Evolutionary conservation across 2,888 invertebrate species (phyloP), one percentile per base, ranked within the genome.

Genomic region (Euspilapteryx auroguttella): DNA sequence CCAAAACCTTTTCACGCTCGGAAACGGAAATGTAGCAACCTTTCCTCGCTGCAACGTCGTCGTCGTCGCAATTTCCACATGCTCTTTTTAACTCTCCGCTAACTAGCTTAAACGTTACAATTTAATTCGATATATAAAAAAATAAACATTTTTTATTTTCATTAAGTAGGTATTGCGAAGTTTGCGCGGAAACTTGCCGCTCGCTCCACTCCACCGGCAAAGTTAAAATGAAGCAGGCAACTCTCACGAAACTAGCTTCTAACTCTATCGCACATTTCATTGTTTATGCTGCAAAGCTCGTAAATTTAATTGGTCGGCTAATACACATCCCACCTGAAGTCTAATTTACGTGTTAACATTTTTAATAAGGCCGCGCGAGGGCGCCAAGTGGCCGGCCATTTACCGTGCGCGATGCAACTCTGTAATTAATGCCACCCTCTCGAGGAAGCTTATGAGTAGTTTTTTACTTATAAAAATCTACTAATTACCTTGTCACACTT

Each of bases 311-410:
- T 69, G 69, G 73, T 58, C 62, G 52, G 66, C 68, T 69, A 73
- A 71, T 73, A 65, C 65, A 57, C 50, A 37, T 42, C 46, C 46
- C 51, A 51, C 48, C 54, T 45, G 37, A 46, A 55, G 64, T 69
- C 71, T 73, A 69, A 73, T 71, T 73, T 73, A 68, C 69, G 66
- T 61, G 71, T 71, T 69, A 68, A 68, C 68, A 61, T 68, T 73
- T 73, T 73, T 73, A 71, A 73, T 73, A 75, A 73, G 71, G 66
- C 65, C 55, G 34, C 50, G 54, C 55, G 49, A 55, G 73, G 73
- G 73, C 54, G 66, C 52, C 55, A 69, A 73, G 73, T 73, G 69
- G 73, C 61, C 64, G 59, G 65, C 61, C 64, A 61, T 69, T 71
- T 68, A 64, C 50, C 56, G 5, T 51, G 52, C 49, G 41, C 55